Evolutionary conservation across 2,113 vertebrate genomes (phyloP).

Genomic region (Phalacrocorax aristotelis): DNA sequence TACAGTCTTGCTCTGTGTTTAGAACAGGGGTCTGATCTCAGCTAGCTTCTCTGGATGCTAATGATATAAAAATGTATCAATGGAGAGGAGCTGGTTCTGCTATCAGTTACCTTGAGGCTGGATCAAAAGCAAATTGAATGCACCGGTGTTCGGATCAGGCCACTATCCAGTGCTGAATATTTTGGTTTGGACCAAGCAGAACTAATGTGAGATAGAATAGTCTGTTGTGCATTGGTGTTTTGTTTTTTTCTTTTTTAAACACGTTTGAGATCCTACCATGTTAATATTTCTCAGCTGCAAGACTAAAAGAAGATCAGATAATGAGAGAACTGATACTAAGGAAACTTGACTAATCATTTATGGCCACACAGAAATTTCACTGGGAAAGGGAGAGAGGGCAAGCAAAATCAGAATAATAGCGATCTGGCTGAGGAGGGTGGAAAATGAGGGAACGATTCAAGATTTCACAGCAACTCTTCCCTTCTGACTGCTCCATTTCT

Average conservation of each 20-base stretch:
- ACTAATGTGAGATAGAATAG: background rate
- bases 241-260: background rate
- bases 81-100: background rate
- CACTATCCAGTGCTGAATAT: background rate
- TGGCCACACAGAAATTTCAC: background rate
- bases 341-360: background rate
- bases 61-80: background rate
- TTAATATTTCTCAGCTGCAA: background rate
- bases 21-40: background rate
- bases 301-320: background rate
- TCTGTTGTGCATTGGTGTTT: background rate
- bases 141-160: background rate
- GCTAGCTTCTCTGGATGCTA: background rate
- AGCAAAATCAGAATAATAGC: background rate
- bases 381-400: background rate
- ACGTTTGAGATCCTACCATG: background rate
- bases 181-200: background rate
- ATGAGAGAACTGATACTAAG: background rate
- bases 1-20: background rate
- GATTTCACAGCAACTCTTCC: background rate
- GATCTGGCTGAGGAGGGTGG: rapidly evolving
- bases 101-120: background rate
- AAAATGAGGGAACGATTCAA: background rate
- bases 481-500: background rate
- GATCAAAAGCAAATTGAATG: background rate